These are phyloP conservation scores for Prosopocoilus inquinatus DNA, from an alignment of 2,888 invertebrate genomes.

Conservation along the genomic window DNA sequence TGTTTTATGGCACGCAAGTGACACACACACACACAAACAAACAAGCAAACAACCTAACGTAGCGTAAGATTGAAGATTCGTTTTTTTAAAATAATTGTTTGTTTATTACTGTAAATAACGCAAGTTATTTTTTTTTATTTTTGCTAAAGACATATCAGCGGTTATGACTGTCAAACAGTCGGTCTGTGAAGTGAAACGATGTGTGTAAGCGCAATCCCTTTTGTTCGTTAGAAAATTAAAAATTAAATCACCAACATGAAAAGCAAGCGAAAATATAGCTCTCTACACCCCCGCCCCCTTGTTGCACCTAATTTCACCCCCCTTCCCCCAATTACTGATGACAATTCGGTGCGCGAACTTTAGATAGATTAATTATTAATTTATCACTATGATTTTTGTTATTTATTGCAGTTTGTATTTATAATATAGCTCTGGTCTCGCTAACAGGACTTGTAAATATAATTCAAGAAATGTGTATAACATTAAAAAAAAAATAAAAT, in stretches of 20 bases:
- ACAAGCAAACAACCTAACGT: no score
- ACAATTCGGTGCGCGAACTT: slow-evolving; percentile 34
- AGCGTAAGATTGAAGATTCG: not conserved
- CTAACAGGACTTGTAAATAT: slow-evolving; percentile 51
- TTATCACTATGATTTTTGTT: slow-evolving; percentile 42
- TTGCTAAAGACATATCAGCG: slow-evolving; percentile 38
- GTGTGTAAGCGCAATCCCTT: slow-evolving; percentile 19
- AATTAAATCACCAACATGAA: not conserved
- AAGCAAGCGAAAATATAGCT: slow-evolving; percentile 31
- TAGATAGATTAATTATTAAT: slow-evolving; percentile 42
- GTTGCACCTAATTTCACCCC: slow-evolving; percentile 26
- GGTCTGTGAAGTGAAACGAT: no score
- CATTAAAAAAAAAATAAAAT: slow-evolving; percentile 44
- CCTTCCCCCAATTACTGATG: slow-evolving; percentile 19
- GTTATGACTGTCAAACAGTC: slow-evolving; percentile 35
- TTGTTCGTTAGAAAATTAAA: slow-evolving; percentile 22
- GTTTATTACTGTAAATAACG: no score
- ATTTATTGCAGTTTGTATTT: slow-evolving; percentile 49
- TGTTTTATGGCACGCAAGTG: slow-evolving; percentile 1
- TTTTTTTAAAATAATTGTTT: not conserved
- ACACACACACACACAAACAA: no score
- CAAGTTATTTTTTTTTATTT: slow-evolving; percentile 21
- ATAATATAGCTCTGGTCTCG: slow-evolving; percentile 46
- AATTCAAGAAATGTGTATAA: slow-evolving; percentile 50
- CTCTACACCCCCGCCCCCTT: slow-evolving; percentile 36